A percentile compares a stretch with the other conserved stretches of the same genome.
Conservation (phyloP, 1,140 invertebrate genomes). For the Saccostrea cuccullata region DNA sequence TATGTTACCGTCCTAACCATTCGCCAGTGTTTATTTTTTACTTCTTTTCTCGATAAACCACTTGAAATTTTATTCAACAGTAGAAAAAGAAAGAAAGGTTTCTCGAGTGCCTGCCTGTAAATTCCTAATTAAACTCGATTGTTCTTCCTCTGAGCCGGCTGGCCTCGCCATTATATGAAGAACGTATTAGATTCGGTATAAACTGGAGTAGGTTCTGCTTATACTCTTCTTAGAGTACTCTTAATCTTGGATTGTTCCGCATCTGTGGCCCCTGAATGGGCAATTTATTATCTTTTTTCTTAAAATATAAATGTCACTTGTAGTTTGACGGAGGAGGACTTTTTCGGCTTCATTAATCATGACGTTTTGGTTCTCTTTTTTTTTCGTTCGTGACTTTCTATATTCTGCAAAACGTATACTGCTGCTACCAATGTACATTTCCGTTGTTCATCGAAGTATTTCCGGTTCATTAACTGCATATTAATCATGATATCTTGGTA, state of each 20-base stretch:
- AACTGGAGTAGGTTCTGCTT: not conserved
- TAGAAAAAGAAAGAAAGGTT: slow-evolving; percentile 17
- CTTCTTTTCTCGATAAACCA: slow-evolving; percentile 19
- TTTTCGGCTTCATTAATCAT: too few relatives aligned
- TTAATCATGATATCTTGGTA: too few relatives aligned
- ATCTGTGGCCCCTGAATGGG: not conserved
- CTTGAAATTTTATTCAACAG: slow-evolving; percentile 27
- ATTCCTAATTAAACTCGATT: slow-evolving; percentile 16
- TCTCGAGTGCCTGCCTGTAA: slow-evolving; percentile 13
- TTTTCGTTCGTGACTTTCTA: too few relatives aligned
- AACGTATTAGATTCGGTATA: not conserved
- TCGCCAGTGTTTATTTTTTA: slow-evolving; percentile 17
- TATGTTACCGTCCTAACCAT: not conserved
- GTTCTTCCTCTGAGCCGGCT: not conserved
- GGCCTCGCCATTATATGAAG: not conserved
- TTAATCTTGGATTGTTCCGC: slow-evolving; percentile 7
- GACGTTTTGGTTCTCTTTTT: too few relatives aligned
- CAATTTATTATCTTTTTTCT: not conserved
- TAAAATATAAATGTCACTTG: slow-evolving; percentile 20
- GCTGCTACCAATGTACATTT: too few relatives aligned
- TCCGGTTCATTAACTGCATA: too few relatives aligned
- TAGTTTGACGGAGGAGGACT: not conserved
- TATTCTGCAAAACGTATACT: too few relatives aligned
- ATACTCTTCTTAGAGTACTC: not conserved
- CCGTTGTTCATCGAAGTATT: too few relatives aligned